phyloP scores from a whole-genome alignment of 1,140 invertebrate species.

The Rhopalosiphum padi region DNA sequence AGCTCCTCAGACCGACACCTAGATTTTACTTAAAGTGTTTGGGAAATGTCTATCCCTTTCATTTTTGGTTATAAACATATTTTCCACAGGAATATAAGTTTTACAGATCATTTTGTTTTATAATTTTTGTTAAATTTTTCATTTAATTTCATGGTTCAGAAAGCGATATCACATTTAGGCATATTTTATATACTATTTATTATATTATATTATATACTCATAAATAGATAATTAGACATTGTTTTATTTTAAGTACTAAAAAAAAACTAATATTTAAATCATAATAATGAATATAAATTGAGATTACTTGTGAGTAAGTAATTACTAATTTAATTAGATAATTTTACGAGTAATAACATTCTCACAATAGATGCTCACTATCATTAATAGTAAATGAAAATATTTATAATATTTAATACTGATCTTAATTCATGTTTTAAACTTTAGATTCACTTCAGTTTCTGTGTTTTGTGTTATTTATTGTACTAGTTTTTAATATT shows the following conservation, averaged over 20 bases:
- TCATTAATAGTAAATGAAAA: not conserved
- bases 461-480: slow-evolving; percentile 53
- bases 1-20: slow-evolving; percentile 50
- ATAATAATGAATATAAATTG: slow-evolving; percentile 6
- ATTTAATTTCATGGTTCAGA: slow-evolving; percentile 57
- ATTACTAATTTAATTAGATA: slow-evolving; percentile 25
- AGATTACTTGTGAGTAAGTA: slow-evolving; percentile 21
- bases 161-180: slow-evolving; percentile 52
- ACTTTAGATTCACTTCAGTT: slow-evolving; percentile 35
- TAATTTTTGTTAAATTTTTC: slow-evolving; percentile 51
- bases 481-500: slow-evolving; percentile 48
- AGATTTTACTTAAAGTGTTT: slow-evolving; percentile 14
- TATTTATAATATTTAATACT: slow-evolving; percentile 28
- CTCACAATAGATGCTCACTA: not conserved
- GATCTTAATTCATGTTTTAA: slow-evolving; percentile 49
- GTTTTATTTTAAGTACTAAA: slow-evolving; percentile 58
- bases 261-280: slow-evolving; percentile 36
- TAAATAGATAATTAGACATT: slow-evolving; percentile 49
- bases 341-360: not conserved
- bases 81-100: not conserved
- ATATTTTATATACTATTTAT: slow-evolving; percentile 58
- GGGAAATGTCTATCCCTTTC: slow-evolving; percentile 39
- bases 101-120: slow-evolving; percentile 57
- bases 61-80: slow-evolving; percentile 44
- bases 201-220: slow-evolving; percentile 54